phyloP scores from a whole-genome alignment of 1,140 invertebrate species.

The Drosophila lini region DNA sequence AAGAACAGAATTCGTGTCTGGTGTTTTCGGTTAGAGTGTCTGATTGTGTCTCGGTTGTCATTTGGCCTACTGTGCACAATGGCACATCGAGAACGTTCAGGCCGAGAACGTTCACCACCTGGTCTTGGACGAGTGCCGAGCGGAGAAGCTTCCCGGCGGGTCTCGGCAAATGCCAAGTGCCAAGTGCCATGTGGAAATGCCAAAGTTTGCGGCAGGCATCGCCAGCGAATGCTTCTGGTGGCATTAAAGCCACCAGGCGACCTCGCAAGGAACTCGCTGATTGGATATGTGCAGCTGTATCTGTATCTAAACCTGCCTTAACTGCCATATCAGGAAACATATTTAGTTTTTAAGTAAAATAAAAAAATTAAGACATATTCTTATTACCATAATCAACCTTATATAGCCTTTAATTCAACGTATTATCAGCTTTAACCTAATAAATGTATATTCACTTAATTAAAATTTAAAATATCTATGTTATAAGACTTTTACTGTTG shows the following conservation, averaged over 20 bases:
- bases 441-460: neutral
- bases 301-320: slow-evolving; percentile 3
- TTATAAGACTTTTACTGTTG: neutral
- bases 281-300: slow-evolving; percentile 25
- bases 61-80: slow-evolving; percentile 60
- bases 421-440: neutral
- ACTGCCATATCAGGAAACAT: neutral
- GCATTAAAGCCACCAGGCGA: slow-evolving; percentile 25
- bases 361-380: neutral
- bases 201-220: slow-evolving; percentile 66
- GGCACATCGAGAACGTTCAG: slow-evolving; percentile 22
- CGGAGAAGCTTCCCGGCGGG: slow-evolving; percentile 23
- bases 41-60: slow-evolving; percentile 45
- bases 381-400: neutral
- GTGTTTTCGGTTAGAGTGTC: neutral
- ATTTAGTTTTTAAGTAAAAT: neutral
- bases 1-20: slow-evolving; percentile 21
- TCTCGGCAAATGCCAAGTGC: slow-evolving; percentile 62
- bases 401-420: neutral
- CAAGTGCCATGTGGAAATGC: slow-evolving; percentile 59
- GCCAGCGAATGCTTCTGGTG: slow-evolving; percentile 42
- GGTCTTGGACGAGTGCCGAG: neutral
- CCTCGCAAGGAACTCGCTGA: slow-evolving; percentile 38
- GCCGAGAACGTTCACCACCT: slow-evolving; percentile 62
- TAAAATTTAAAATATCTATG: neutral